A percentile compares a stretch with the other conserved stretches of the same genome.
Evolutionary conservation across 2,797 vertebrate genomes (phyloP).

Genomic region (Sebastes elongatus): DNA sequence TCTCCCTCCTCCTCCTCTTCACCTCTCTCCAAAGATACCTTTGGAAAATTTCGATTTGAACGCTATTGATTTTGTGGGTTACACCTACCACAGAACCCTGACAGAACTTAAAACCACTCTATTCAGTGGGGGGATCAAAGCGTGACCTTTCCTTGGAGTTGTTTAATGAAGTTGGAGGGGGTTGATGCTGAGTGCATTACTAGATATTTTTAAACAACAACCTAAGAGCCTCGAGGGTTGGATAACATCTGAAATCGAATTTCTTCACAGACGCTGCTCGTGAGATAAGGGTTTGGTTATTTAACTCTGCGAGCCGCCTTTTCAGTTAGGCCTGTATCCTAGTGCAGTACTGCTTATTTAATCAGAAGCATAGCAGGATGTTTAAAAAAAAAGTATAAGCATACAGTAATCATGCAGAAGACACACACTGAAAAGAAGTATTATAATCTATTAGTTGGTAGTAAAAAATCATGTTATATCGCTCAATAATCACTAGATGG

Average conservation of each 20-base stretch:
- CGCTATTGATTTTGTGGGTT: conserved; percentile 66
- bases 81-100: conserved; percentile 31
- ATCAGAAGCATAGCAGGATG: not conserved
- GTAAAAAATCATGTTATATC: conserved; percentile 25
- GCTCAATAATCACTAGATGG: conserved; percentile 75
- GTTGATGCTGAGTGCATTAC: conserved; percentile 9
- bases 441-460: not conserved
- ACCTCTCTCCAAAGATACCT: conserved; percentile 25
- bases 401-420: not conserved
- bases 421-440: not conserved
- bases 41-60: conserved; percentile 67
- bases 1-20: not conserved
- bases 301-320: not conserved
- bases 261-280: not conserved
- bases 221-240: not conserved
- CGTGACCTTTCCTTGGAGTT: conserved; percentile 1
- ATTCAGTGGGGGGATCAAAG: conserved; percentile 29
- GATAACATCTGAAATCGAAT: conserved; percentile 7
- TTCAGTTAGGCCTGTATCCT: not conserved
- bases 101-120: conserved; percentile 23
- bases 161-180: conserved; percentile 43
- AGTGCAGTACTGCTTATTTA: not conserved
- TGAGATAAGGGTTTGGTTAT: not conserved
- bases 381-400: not conserved
- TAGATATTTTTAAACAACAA: conserved; percentile 29